A percentile compares a stretch with the other conserved stretches of the same genome.
phyloP scores from a whole-genome alignment of 2,113 vertebrate species.

The Hystrix cristata region DNA sequence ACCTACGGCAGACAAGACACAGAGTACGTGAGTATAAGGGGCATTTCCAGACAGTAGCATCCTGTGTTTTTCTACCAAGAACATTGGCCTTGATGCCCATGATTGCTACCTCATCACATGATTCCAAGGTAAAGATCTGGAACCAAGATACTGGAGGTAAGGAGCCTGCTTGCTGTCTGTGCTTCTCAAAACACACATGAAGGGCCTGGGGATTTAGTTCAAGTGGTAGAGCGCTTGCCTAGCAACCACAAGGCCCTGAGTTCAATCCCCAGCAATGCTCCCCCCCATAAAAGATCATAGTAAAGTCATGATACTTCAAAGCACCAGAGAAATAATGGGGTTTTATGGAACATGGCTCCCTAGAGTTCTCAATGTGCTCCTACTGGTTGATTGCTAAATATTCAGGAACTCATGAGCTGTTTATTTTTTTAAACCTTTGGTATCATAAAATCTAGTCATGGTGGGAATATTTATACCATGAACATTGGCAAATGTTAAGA shows the following conservation, averaged over 20 bases:
- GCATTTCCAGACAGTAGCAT: constrained; percentile 93
- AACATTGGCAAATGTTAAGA: neutral
- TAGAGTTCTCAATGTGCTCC: neutral
- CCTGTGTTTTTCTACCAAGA: constrained; percentile 93
- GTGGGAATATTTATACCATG: neutral
- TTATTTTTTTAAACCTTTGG: neutral
- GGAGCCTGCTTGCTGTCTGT: neutral
- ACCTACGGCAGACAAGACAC: constrained; percentile 94
- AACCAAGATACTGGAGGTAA: constrained; percentile 94
- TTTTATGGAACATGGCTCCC: neutral
- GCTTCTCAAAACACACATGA: neutral
- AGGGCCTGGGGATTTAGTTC: neutral
- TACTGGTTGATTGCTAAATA: neutral
- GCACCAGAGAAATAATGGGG: neutral
- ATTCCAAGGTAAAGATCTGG: constrained; percentile 96
- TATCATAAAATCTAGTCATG: neutral
- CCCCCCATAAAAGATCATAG: neutral
- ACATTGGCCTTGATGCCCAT: constrained; percentile 75
- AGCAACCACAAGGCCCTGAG: no score
- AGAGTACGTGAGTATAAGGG: constrained; percentile 93
- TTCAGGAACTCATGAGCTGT: neutral
- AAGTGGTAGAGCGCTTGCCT: no score
- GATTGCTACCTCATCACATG: constrained; percentile 94
- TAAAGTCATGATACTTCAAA: neutral
- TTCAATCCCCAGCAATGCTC: no score